Base-by-base conservation (phyloP, 2,888 invertebrate species). In the Frankliniella intonsa region DNA sequence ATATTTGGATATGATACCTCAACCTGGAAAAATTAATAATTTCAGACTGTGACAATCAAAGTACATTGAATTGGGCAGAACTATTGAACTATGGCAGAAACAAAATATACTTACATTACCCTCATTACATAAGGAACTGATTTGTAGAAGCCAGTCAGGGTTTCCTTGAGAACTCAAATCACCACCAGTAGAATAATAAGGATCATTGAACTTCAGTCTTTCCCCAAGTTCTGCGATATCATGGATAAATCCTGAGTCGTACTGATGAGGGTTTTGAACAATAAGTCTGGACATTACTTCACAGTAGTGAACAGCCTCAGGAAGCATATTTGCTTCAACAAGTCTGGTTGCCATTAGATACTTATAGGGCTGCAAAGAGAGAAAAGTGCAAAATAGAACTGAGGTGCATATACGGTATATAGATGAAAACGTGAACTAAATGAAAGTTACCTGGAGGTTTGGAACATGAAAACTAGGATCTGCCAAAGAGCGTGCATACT, bases 401-500 rank as follows among this genome's bases (percentile, higher is more conserved):
- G 7, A 55, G n/a, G n/a, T n/a, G n/a, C n/a, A n/a, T n/a, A 82
- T 79, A 51, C 19, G 38, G 79, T 76, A 80, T 25, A 82, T 55
- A 50, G 80, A 83, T 80, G 81, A 80, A 19, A 82, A 14, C 50
- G 50, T 81, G 82, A 50, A 80, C n/a, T 80, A 80, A 14, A 80
- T 38, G 62, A 62, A 62, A 83, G 87, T 84, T 86, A 94, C 94
- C 91, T 94, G 94, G 86, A 95, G 91, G 86, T 94, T 93, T 0
- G 92, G 90, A 83, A 97, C 90, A 80, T 91, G 90, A 87, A 93
- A 95, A 82, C 91, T 90, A 38, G 92, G 91, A 86, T 93, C 94
- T 84, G 93, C 94, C 81, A 98, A 90, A 83, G 94, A 93, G 84
- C 94, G 91, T 8, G 97, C 97, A 88, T 97, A 98, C 88, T 98